phyloP scores from a whole-genome alignment of 2,888 invertebrate species.

The Danaus chrysippus region DNA sequence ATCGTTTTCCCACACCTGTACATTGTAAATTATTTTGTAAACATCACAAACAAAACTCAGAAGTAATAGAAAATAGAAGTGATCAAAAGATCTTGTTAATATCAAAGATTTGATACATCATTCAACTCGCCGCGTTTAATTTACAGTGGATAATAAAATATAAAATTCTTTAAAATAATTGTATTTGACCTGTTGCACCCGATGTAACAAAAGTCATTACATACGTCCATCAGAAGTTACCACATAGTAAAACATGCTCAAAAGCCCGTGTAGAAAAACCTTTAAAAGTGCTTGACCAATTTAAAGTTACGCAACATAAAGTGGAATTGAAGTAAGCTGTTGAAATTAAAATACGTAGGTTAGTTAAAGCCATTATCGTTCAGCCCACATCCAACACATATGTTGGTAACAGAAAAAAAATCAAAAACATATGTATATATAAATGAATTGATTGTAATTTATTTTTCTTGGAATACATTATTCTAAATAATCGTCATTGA shows the following conservation, averaged over 20 bases:
- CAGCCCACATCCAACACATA: not conserved
- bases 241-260: not conserved
- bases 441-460: too few species aligned
- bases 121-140: too few species aligned
- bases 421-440: too few species aligned
- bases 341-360: not conserved
- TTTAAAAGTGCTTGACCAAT: slow-evolving; percentile 2
- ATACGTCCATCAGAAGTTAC: not conserved
- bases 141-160: too few species aligned
- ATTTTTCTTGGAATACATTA: too few species aligned
- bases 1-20: not conserved
- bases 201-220: not conserved
- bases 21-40: not conserved
- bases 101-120: too few species aligned
- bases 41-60: too few species aligned
- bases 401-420: not conserved
- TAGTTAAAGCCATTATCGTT: not conserved
- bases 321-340: not conserved
- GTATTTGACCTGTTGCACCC: not conserved
- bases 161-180: not conserved
- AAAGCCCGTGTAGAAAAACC: not conserved
- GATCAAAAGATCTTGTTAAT: too few species aligned
- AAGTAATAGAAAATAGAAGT: too few species aligned
- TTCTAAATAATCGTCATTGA: too few species aligned
- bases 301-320: not conserved